phyloP scores from a whole-genome alignment of 2,797 vertebrate species.

The Acipenser transmontanus region DNA sequence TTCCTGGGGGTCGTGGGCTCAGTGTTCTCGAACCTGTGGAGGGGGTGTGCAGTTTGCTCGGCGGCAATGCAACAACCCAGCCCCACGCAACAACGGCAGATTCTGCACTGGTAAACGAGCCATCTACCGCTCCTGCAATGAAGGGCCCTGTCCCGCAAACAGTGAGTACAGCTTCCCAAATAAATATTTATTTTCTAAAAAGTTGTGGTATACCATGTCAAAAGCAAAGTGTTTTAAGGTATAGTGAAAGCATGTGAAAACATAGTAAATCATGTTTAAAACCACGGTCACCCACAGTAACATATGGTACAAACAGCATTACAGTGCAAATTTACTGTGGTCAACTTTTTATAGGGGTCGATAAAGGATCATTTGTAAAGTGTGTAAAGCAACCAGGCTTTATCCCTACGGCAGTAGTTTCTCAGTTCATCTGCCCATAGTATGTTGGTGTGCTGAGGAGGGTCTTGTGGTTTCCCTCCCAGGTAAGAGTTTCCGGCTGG shows the following conservation, averaged over 20 bases:
- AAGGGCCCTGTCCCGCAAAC: slow-evolving; percentile 45
- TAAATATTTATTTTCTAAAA: no score
- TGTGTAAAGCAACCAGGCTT: no score
- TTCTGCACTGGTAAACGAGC: slow-evolving; percentile 69
- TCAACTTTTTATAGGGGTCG: no score
- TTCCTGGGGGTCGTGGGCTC: slow-evolving; percentile 67
- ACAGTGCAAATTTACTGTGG: no score
- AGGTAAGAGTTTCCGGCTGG: slow-evolving; percentile 65
- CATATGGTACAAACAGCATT: no score
- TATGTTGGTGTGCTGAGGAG: neutral
- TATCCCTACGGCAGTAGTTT: neutral
- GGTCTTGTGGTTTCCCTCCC: neutral
- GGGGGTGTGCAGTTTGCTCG: slow-evolving; percentile 69
- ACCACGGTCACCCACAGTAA: no score
- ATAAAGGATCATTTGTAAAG: no score
- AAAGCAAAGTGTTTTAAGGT: no score
- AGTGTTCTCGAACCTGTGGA: slow-evolving; percentile 65
- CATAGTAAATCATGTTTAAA: no score
- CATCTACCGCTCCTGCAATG: slow-evolving; percentile 64
- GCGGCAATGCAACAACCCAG: slow-evolving; percentile 68
- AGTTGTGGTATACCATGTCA: no score
- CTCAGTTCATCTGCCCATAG: slow-evolving; percentile 1
- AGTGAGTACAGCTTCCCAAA: slow-evolving; percentile 37
- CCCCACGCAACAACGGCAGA: slow-evolving; percentile 62
- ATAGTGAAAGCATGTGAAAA: no score